These are phyloP conservation scores for Pecten maximus DNA, from an alignment of 2,888 invertebrate species.

Conservation along the genomic window DNA sequence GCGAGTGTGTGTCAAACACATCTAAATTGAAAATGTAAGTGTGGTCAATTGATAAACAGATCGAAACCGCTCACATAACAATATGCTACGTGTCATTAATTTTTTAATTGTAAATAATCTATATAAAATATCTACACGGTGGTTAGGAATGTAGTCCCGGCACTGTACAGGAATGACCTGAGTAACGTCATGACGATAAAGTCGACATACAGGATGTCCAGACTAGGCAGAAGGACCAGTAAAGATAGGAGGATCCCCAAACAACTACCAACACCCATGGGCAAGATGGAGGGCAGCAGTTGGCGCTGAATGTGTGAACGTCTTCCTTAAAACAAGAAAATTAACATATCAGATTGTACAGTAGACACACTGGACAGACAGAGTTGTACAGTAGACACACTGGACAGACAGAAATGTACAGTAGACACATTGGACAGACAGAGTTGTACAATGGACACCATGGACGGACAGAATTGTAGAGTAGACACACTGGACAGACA, in stretches of 20 bases:
- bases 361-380: too few species aligned
- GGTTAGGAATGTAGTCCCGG: slow-evolving; percentile 66
- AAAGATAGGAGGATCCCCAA: slow-evolving; percentile 63
- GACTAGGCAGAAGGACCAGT: slow-evolving; percentile 58
- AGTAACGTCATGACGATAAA: slow-evolving; percentile 69
- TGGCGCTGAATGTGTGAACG: slow-evolving; percentile 58
- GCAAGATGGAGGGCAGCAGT: slow-evolving; percentile 68
- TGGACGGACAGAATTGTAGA: too few species aligned
- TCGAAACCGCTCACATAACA: too few species aligned
- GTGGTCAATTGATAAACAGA: too few species aligned
- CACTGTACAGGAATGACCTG: slow-evolving; percentile 70
- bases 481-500: too few species aligned
- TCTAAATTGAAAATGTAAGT: too few species aligned
- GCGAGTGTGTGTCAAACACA: too few species aligned
- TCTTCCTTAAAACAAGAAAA: slow-evolving; percentile 51
- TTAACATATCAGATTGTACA: background rate
- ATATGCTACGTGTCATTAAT: too few species aligned
- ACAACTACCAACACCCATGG: slow-evolving; percentile 61
- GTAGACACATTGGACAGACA: too few species aligned
- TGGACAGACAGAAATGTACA: too few species aligned
- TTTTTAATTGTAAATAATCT: background rate
- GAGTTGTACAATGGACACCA: too few species aligned
- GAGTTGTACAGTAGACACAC: too few species aligned
- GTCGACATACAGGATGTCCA: slow-evolving; percentile 57
- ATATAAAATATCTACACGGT: slow-evolving; percentile 60